A percentile compares a stretch with the other conserved stretches of the same genome.
Conservation (phyloP, 2,797 vertebrate genomes). For the Salmo trutta region DNA sequence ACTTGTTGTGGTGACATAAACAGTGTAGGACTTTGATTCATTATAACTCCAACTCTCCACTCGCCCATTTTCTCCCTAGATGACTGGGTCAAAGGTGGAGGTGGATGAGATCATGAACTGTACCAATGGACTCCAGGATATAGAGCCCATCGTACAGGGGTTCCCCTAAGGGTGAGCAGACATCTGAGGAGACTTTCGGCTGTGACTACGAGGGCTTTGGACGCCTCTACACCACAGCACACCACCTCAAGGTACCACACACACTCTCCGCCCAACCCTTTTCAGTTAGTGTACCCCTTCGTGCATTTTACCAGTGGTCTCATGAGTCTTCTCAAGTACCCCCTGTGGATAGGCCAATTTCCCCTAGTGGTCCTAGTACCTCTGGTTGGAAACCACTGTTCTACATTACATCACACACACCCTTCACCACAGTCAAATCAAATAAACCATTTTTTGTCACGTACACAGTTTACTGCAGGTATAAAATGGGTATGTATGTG, state of each 20-base stretch:
- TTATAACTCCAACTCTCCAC: neutral
- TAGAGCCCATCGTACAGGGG: slow-evolving; percentile 8
- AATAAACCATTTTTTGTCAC: too few species aligned
- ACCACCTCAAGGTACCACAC: slow-evolving; percentile 78
- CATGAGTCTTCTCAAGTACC: too few species aligned
- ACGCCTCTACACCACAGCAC: slow-evolving; percentile 79
- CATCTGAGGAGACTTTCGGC: slow-evolving; percentile 68
- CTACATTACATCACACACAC: neutral
- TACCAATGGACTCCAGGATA: slow-evolving; percentile 32
- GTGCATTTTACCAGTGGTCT: too few species aligned
- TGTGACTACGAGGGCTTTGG: slow-evolving; percentile 78
- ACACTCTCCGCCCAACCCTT: neutral
- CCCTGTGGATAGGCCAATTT: too few species aligned
- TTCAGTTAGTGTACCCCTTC: too few species aligned
- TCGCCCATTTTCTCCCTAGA: slow-evolving; percentile 20
- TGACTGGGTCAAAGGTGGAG: slow-evolving; percentile 33
- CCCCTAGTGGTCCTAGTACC: too few species aligned
- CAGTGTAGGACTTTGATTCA: neutral
- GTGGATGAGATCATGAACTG: slow-evolving; percentile 41
- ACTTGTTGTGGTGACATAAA: too few species aligned
- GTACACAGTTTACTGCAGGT: too few species aligned
- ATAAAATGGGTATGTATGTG: too few species aligned
- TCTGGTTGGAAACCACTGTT: too few species aligned
- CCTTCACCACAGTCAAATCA: neutral
- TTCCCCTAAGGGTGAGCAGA: slow-evolving; percentile 66